A percentile compares a stretch with the other conserved stretches of the same genome.
Conservation (phyloP, 2,113 vertebrate species). For the Terrapene triunguis region DNA sequence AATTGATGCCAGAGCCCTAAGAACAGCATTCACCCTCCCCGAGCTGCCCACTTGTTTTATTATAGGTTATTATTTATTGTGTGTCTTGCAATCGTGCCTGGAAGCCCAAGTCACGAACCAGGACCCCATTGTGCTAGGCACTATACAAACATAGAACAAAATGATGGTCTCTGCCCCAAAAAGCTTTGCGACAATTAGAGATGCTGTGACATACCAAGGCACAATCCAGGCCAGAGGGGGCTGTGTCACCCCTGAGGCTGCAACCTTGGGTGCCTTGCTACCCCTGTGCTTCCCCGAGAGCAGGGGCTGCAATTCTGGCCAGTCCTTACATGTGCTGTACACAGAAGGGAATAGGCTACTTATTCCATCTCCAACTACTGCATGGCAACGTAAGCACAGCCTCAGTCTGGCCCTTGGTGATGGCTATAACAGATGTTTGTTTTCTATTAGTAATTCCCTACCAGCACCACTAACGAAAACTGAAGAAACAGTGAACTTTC, state of each 20-base stretch:
- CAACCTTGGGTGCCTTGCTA: too few relatives aligned
- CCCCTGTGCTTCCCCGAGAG: too few relatives aligned
- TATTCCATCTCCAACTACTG: not conserved
- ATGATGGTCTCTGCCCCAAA: not conserved
- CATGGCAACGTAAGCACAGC: not conserved
- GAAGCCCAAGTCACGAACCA: not conserved
- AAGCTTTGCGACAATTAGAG: not conserved
- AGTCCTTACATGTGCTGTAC: not conserved
- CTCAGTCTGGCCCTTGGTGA: not conserved
- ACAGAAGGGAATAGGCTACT: not conserved
- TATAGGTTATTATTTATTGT: not conserved
- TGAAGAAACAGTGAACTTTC: not conserved
- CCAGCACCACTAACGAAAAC: not conserved
- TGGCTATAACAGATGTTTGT: not conserved
- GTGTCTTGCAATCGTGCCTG: not conserved
- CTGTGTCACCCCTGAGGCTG: not conserved
- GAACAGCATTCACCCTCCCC: not conserved
- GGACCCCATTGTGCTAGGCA: not conserved
- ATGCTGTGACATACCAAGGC: not conserved
- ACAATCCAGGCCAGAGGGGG: not conserved
- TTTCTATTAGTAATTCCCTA: not conserved
- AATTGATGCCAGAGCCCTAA: not conserved
- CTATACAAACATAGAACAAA: not conserved
- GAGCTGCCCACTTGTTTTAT: accelerated
- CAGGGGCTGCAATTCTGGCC: too few relatives aligned